Evolutionary conservation across 2,888 invertebrate species (phyloP).

Genomic region (Cryptocheilus praepositus): DNA sequence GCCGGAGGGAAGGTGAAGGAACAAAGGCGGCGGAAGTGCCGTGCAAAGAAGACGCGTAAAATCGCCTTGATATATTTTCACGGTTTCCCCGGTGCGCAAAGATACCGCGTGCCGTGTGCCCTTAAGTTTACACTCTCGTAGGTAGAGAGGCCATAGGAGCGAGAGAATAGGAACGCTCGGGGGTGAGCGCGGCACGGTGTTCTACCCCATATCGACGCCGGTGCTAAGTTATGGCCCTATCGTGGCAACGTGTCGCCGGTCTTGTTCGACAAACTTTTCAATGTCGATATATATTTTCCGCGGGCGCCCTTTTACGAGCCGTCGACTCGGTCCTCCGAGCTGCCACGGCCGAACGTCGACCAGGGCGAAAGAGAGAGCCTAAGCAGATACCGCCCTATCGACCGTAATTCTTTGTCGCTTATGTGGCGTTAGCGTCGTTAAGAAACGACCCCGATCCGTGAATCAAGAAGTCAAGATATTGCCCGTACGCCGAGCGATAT

Average conservation of each 20-base stretch:
- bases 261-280: constrained; percentile 73
- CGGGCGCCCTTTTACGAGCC: constrained; percentile 65
- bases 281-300: constrained; percentile 66
- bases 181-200: constrained; percentile 18
- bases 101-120: constrained; percentile 24
- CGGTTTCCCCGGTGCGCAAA: constrained; percentile 36
- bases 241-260: constrained; percentile 70
- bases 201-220: constrained; percentile 61
- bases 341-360: constrained; percentile 25
- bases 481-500: too few relatives aligned
- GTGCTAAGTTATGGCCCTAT: constrained; percentile 71
- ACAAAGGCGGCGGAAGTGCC: not conserved
- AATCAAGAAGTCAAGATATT: too few relatives aligned
- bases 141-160: constrained; percentile 31
- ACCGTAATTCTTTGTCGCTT: not conserved
- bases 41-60: constrained; percentile 38
- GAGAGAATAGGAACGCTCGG: constrained; percentile 33
- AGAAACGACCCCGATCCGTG: too few relatives aligned
- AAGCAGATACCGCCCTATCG: constrained; percentile 4
- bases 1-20: not conserved
- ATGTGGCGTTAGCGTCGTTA: too few relatives aligned
- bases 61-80: constrained; percentile 45
- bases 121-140: constrained; percentile 43
- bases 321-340: constrained; percentile 50
- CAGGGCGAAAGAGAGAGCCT: not conserved